These are phyloP conservation scores for Bucco capensis DNA, from an alignment of 2,113 vertebrate genomes.

Conservation along the genomic window DNA sequence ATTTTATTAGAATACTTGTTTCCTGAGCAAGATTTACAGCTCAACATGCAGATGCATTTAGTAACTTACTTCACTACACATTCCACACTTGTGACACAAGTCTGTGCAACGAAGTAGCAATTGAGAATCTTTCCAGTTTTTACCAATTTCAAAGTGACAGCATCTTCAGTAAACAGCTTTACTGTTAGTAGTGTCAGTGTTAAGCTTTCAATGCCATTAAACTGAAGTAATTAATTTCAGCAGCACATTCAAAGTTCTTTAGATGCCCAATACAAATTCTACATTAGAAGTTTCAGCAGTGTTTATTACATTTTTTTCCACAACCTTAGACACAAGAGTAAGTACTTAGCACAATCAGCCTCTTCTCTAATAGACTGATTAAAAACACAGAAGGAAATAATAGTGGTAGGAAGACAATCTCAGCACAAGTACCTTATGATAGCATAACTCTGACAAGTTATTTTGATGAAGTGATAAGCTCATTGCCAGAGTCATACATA, in stretches of 20 bases:
- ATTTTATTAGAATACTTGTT: constrained; percentile 63
- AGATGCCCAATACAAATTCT: neutral
- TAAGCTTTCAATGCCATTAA: neutral
- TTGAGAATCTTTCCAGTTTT: constrained; percentile 10
- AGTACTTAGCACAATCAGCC: neutral
- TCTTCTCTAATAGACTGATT: neutral
- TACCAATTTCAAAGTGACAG: neutral
- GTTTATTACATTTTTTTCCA: neutral
- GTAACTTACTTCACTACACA: constrained; percentile 67
- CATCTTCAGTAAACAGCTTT: neutral
- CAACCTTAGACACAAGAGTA: neutral
- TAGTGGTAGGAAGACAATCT: neutral
- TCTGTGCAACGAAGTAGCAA: too few species aligned
- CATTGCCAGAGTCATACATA: neutral
- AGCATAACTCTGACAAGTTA: neutral
- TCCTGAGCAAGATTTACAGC: constrained; percentile 44
- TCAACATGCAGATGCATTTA: constrained; percentile 57
- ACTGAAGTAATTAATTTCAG: neutral
- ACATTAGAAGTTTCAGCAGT: neutral
- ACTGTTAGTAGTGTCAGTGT: neutral
- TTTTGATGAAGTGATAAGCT: neutral
- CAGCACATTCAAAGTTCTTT: neutral
- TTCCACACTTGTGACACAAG: constrained; percentile 55
- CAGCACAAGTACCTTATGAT: neutral
- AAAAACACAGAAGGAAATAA: neutral